These are phyloP conservation scores for Onychostoma macrolepis DNA, from an alignment of 2,113 vertebrate species.

Conservation along the genomic window DNA sequence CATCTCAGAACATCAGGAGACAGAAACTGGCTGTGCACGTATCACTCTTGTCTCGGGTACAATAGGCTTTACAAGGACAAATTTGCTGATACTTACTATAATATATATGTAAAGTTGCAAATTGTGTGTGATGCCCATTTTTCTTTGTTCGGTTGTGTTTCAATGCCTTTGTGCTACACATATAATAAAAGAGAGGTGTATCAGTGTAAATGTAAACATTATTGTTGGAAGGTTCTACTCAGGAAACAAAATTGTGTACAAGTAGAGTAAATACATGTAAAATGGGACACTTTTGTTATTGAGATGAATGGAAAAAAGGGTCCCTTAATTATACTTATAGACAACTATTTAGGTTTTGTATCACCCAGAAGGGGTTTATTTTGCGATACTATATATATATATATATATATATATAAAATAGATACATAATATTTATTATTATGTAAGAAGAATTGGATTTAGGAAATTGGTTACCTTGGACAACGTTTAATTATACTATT, in stretches of 20 bases:
- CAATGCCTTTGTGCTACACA: background rate
- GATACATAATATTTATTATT: background rate
- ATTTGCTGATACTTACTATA: background rate
- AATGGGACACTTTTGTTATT: background rate
- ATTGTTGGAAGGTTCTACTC: background rate
- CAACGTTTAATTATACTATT: background rate
- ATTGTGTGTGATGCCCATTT: background rate
- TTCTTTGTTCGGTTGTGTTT: background rate
- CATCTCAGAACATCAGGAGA: background rate
- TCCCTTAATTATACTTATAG: background rate
- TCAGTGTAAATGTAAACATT: background rate
- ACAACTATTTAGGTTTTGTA: background rate
- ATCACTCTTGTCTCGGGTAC: background rate
- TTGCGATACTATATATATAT: background rate
- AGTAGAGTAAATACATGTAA: background rate
- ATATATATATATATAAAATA: too few species aligned
- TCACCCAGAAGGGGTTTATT: background rate
- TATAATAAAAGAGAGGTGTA: background rate
- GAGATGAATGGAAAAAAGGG: background rate
- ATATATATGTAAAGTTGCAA: slow-evolving; percentile 7
- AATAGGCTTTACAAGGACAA: background rate
- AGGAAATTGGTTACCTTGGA: background rate
- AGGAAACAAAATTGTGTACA: background rate
- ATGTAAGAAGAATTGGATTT: too few species aligned
- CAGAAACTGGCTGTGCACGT: background rate